phyloP scores from a whole-genome alignment of 2,888 invertebrate species.

The Hybos culiciformis region DNA sequence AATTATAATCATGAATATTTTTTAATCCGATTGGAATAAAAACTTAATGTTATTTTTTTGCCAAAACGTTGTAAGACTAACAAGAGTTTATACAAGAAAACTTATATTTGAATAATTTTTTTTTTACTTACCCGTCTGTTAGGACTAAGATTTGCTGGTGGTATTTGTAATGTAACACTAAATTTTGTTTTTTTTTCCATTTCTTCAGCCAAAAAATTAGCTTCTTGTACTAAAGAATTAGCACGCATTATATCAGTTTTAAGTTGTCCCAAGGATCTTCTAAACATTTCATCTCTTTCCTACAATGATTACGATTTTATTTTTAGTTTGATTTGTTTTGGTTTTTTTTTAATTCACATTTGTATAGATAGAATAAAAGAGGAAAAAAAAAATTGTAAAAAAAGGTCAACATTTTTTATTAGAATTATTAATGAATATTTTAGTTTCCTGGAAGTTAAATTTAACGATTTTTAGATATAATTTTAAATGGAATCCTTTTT shows the following conservation, averaged over 20 bases:
- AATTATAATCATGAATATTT: no score
- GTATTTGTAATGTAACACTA: conserved; percentile 94
- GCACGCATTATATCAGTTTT: conserved; percentile 90
- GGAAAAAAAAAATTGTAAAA: background rate
- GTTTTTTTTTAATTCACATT: no score
- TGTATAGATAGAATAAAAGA: no score
- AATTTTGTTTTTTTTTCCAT: conserved; percentile 86
- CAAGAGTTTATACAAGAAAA: background rate
- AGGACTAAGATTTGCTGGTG: conserved; percentile 92
- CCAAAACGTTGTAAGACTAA: no score
- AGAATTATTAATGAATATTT: no score
- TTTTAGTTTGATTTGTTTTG: no score
- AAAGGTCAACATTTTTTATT: background rate
- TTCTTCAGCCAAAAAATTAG: conserved; percentile 91
- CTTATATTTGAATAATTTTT: background rate
- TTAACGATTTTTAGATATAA: no score
- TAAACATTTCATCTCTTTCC: conserved; percentile 84
- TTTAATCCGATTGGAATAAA: no score
- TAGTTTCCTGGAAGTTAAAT: no score
- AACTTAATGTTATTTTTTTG: no score
- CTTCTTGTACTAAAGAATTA: conserved; percentile 89
- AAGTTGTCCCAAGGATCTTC: conserved; percentile 76
- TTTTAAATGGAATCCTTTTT: no score
- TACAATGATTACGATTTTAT: no score
- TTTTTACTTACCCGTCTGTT: conserved; percentile 62